phyloP scores from a whole-genome alignment of 2,113 vertebrate species.

The Shinisaurus crocodilurus region DNA sequence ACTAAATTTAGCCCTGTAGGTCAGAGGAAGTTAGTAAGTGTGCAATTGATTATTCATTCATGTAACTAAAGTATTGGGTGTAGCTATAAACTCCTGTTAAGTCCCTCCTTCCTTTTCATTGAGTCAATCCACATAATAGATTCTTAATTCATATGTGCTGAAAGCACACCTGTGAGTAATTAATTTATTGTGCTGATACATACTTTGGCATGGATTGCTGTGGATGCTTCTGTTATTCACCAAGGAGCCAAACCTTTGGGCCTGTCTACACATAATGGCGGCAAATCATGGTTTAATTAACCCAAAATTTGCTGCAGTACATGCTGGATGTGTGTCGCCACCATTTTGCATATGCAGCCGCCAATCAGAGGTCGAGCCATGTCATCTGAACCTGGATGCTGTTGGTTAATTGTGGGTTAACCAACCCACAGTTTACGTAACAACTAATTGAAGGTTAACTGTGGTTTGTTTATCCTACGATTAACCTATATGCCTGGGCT shows the following conservation, averaged over 20 bases:
- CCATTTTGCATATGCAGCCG: no score
- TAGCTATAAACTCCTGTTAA: constrained; percentile 4
- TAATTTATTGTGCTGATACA: constrained; percentile 5
- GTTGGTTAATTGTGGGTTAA: no score
- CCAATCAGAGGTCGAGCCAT: no score
- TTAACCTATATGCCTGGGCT: no score
- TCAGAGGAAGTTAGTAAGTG: constrained; percentile 9
- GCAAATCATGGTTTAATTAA: no score
- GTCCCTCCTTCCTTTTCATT: constrained; percentile 8
- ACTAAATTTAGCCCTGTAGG: constrained; percentile 5
- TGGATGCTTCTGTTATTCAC: neutral
- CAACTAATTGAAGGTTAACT: no score
- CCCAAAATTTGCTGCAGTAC: no score
- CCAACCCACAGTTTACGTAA: no score
- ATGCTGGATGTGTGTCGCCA: no score
- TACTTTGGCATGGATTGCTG: neutral
- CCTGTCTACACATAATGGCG: no score
- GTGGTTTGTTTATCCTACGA: no score
- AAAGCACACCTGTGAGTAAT: constrained; percentile 9
- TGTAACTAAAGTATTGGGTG: constrained; percentile 17
- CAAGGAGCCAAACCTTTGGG: neutral
- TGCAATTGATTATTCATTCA: constrained; percentile 20
- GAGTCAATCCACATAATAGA: neutral
- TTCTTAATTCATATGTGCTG: neutral
- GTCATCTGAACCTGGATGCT: no score